Conservation (phyloP, 1,140 invertebrate species). For the Drosophila parvula region DNA sequence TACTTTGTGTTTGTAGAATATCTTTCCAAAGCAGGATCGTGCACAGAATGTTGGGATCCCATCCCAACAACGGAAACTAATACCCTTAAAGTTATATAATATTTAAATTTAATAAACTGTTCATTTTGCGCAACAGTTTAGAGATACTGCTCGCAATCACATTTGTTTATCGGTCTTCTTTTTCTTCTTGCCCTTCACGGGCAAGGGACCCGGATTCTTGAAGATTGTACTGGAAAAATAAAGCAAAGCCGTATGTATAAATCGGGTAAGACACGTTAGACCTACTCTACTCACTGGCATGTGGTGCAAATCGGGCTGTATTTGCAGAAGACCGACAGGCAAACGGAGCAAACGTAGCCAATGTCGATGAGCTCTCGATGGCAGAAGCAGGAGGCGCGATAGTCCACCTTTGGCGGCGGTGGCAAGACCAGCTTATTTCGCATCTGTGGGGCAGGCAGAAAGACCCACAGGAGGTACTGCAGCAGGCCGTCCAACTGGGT, state of each 20-base stretch:
- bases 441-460: conserved; percentile 92
- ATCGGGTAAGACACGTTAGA: background rate
- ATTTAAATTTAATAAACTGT: conserved; percentile 13
- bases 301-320: conserved; percentile 99
- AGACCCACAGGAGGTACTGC: conserved; percentile 98
- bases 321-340: conserved; percentile 98
- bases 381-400: conserved; percentile 98
- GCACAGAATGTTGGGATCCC: background rate
- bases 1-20: background rate
- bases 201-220: conserved; percentile 87
- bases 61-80: background rate
- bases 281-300: conserved; percentile 91
- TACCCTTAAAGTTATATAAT: background rate
- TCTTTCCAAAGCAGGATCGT: background rate
- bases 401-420: conserved; percentile 95
- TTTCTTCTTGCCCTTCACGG: conserved; percentile 87
- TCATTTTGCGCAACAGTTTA: background rate
- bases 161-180: conserved; percentile 84
- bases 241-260: background rate
- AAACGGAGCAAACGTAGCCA: conserved; percentile 98
- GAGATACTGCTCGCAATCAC: conserved; percentile 12
- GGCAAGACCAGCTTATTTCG: conserved; percentile 94
- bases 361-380: conserved; percentile 98
- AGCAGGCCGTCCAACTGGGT: conserved; percentile 92
- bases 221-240: conserved; percentile 88